Percentiles rank a stretch among this genome's conserved stretches.
phyloP scores from a whole-genome alignment of 2,113 vertebrate species.

The Nibea albiflora region DNA sequence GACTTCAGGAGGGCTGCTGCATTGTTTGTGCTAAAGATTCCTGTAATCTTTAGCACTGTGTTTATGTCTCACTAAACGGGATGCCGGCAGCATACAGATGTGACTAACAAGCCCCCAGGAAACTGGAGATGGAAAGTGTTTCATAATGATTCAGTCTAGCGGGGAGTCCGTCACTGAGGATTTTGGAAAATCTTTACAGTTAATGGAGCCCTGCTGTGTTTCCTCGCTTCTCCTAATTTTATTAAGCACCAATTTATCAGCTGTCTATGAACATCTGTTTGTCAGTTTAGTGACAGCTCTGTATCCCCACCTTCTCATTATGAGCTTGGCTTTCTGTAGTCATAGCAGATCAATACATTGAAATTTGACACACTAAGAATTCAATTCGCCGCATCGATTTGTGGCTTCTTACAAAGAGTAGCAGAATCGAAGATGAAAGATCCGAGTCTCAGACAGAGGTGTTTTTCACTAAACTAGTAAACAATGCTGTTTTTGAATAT shows the following conservation, averaged over 20 bases:
- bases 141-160: slow-evolving; percentile 37
- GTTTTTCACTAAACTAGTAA: not conserved
- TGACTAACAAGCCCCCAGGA: slow-evolving; percentile 39
- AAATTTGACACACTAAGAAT: not conserved
- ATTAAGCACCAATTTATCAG: slow-evolving; percentile 22
- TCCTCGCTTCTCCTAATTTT: slow-evolving; percentile 12
- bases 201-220: slow-evolving; percentile 44
- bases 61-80: slow-evolving; percentile 47
- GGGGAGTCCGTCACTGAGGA: slow-evolving; percentile 31
- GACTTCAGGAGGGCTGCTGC: slow-evolving; percentile 39
- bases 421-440: not conserved
- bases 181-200: slow-evolving; percentile 27
- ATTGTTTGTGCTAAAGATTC: slow-evolving; percentile 60
- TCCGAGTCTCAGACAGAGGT: not conserved
- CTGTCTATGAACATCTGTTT: slow-evolving; percentile 35
- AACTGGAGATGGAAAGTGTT: slow-evolving; percentile 44
- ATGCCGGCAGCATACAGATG: slow-evolving; percentile 55
- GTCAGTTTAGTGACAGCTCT: slow-evolving; percentile 10
- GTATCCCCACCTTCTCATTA: slow-evolving; percentile 11
- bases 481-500: not conserved
- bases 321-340: not conserved
- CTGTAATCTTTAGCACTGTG: slow-evolving; percentile 44
- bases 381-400: not conserved
- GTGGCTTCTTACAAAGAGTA: not conserved
- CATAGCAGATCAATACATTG: not conserved